Conservation (phyloP, 2,113 vertebrate genomes). For the Esox niger region DNA sequence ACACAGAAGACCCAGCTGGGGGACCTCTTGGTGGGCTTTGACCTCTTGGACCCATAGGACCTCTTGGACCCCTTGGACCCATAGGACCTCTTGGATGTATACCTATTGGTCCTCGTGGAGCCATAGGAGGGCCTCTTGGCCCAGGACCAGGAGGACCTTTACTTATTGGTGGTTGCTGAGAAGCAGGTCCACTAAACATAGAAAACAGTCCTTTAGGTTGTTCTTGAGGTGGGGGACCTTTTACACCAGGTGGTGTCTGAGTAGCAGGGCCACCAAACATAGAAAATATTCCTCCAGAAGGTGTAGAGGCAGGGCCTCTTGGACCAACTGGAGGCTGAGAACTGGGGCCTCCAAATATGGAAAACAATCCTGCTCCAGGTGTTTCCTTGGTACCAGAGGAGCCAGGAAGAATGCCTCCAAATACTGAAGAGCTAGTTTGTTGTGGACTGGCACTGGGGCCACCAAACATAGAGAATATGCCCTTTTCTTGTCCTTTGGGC, state of each 20-base stretch:
- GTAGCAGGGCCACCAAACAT: conserved; percentile 61
- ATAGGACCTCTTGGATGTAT: no score
- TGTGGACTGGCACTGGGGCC: conserved; percentile 42
- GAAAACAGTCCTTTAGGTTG: conserved; percentile 26
- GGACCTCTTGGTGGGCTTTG: conserved; percentile 14
- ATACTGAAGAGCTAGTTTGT: conserved; percentile 61
- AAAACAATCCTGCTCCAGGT: conserved; percentile 66
- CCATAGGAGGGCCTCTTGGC: no score
- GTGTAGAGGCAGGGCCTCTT: conserved; percentile 38
- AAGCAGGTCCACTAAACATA: conserved; percentile 61
- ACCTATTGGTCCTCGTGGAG: neutral
- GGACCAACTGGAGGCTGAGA: conserved; percentile 40
- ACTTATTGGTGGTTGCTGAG: conserved; percentile 41
- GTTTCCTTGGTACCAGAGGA: conserved; percentile 59
- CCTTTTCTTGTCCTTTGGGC: conserved; percentile 54
- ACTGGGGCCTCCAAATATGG: conserved; percentile 69
- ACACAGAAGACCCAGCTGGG: conserved; percentile 62
- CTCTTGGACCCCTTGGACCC: conserved; percentile 34
- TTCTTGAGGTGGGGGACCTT: conserved; percentile 43
- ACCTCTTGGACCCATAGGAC: neutral
- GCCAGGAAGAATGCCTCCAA: conserved; percentile 68
- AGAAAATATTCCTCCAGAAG: no score
- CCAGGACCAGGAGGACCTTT: conserved; percentile 45
- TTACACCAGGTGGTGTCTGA: conserved; percentile 42
- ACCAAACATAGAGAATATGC: conserved; percentile 65